These are phyloP conservation scores for Sakesphorus luctuosus DNA, from an alignment of 2,113 vertebrate genomes.

Conservation along the genomic window DNA sequence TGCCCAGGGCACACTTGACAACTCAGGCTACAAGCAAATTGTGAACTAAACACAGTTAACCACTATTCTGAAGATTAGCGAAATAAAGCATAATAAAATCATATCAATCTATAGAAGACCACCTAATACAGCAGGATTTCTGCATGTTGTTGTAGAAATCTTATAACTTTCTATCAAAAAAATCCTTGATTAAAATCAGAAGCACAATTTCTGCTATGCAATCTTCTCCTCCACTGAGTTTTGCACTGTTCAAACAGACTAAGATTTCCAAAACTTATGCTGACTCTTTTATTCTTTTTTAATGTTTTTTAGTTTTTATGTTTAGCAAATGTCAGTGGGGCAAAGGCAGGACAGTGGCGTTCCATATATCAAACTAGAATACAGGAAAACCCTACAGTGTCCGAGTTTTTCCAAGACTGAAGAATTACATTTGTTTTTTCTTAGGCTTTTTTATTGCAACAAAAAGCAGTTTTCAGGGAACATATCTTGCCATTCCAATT, in stretches of 20 bases:
- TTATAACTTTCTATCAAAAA: background rate
- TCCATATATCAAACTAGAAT: background rate
- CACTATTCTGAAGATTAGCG: background rate
- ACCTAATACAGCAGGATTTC: background rate
- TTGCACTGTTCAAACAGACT: background rate
- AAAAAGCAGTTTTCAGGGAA: background rate
- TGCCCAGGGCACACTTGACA: too few relatives aligned
- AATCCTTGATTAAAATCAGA: background rate
- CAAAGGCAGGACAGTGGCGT: background rate
- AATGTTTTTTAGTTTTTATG: background rate
- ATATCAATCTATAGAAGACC: background rate
- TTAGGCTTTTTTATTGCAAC: background rate
- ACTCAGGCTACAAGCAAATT: background rate
- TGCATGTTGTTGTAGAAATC: background rate
- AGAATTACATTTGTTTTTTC: background rate
- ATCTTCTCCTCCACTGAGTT: background rate
- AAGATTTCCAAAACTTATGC: background rate
- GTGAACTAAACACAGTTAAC: background rate
- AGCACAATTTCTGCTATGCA: background rate
- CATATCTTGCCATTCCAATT: background rate
- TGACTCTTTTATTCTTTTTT: background rate
- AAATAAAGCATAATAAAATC: slow-evolving; percentile 34
- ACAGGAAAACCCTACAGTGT: background rate
- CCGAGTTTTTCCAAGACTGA: background rate
- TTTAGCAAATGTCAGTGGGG: background rate